Conservation (phyloP, 2,797 vertebrate species). For the Mormyrops attenuatus region DNA sequence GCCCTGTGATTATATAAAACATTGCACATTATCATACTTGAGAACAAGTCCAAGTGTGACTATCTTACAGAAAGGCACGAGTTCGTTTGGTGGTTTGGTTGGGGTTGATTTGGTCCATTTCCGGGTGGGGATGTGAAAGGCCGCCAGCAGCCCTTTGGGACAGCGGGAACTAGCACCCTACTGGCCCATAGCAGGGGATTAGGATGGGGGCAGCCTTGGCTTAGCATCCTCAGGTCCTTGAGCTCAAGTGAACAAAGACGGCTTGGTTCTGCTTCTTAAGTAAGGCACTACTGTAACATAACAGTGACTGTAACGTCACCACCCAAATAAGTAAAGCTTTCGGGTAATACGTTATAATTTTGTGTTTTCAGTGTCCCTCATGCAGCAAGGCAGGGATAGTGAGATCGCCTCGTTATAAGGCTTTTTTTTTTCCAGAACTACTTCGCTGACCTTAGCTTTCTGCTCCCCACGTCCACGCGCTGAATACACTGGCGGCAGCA, state of each 20-base stretch:
- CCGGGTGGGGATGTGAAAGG: constrained; percentile 55
- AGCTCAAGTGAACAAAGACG: not conserved
- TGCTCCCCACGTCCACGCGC: not conserved
- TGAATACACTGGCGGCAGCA: not conserved
- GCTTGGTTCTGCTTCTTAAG: constrained; percentile 34
- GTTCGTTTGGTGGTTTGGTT: constrained; percentile 30
- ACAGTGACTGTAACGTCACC: constrained; percentile 43
- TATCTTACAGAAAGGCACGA: constrained; percentile 56
- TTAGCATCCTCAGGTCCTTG: not conserved
- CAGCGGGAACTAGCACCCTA: constrained; percentile 1
- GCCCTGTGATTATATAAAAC: constrained; percentile 69
- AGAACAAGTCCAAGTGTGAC: constrained; percentile 55
- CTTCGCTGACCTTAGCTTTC: not conserved
- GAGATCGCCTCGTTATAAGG: not conserved
- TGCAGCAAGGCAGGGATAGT: not conserved
- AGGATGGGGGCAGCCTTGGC: too few relatives aligned
- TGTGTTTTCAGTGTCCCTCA: not conserved
- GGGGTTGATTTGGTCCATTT: constrained; percentile 36
- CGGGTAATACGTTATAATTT: constrained; percentile 33
- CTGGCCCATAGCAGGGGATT: not conserved
- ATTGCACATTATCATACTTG: constrained; percentile 77
- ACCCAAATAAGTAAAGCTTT: constrained; percentile 49
- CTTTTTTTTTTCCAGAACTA: not conserved
- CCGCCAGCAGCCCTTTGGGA: constrained; percentile 84
- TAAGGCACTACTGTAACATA: constrained; percentile 26